phyloP scores from a whole-genome alignment of 2,797 vertebrate genomes.

The Telmatherina bonti region DNA sequence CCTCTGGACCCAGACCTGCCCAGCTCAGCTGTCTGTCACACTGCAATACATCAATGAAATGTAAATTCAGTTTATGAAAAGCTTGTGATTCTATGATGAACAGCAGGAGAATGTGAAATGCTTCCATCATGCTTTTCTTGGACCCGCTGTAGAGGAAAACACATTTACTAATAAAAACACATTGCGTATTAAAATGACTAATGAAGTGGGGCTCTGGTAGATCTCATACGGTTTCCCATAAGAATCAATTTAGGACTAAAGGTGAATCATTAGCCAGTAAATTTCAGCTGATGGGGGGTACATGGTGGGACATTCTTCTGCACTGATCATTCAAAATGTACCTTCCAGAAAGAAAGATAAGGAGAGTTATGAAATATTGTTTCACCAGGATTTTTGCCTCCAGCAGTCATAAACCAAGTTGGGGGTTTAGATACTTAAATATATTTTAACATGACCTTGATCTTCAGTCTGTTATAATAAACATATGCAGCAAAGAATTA shows the following conservation, averaged over 20 bases:
- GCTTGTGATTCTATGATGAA: conserved; percentile 39
- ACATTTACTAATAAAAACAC: background rate
- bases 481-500: no score
- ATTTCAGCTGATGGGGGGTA: conserved; percentile 1
- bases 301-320: background rate
- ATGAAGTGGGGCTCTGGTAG: background rate
- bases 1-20: conserved; percentile 14
- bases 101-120: conserved; percentile 11
- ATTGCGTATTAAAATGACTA: conserved; percentile 5
- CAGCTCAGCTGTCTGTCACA: conserved; percentile 29
- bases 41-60: conserved; percentile 42
- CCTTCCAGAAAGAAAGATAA: background rate
- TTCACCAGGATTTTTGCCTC: no score
- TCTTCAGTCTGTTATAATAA: no score
- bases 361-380: no score
- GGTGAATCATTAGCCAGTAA: background rate
- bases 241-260: background rate
- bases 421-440: no score
- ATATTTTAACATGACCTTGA: no score
- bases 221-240: conserved; percentile 5
- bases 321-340: background rate
- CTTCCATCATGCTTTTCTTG: background rate
- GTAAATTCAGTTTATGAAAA: conserved; percentile 50
- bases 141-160: background rate
- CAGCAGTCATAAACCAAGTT: no score